Conservation (phyloP, 2,797 vertebrate species). For the Psittacula derbiana region DNA sequence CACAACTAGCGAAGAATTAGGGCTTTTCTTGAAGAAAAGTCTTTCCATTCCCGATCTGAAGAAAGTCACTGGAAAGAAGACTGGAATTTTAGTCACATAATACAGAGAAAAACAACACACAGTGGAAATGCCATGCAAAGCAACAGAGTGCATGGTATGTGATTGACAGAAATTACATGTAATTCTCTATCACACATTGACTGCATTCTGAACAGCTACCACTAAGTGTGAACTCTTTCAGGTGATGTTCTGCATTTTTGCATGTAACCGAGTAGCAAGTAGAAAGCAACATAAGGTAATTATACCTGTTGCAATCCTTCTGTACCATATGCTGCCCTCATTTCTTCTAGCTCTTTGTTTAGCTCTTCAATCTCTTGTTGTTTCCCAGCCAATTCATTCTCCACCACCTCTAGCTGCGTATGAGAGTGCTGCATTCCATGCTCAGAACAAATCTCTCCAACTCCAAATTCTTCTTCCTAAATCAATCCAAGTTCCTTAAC, state of each 20-base stretch:
- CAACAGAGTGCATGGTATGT: background rate
- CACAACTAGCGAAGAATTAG: background rate
- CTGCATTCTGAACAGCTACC: background rate
- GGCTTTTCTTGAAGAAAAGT: background rate
- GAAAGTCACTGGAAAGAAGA: background rate
- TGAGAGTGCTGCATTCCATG: slow-evolving; percentile 73
- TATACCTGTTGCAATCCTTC: slow-evolving; percentile 93
- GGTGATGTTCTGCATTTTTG: background rate
- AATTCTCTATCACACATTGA: background rate
- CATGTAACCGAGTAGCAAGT: slow-evolving; percentile 13
- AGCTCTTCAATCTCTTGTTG: slow-evolving; percentile 87
- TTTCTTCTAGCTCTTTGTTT: slow-evolving; percentile 87
- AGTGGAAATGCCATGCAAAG: background rate
- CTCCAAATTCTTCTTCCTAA: slow-evolving; percentile 89
- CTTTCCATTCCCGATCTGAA: background rate
- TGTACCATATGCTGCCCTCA: slow-evolving; percentile 85
- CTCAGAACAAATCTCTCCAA: slow-evolving; percentile 75
- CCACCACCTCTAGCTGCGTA: slow-evolving; percentile 79
- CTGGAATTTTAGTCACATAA: background rate
- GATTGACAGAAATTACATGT: background rate
- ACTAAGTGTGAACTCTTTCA: background rate
- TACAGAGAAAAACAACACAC: slow-evolving; percentile 8
- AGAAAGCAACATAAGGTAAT: slow-evolving; percentile 64
- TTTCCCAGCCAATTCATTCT: slow-evolving; percentile 85
- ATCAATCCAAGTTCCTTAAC: slow-evolving; percentile 72